Percentiles rank a stretch among this genome's conserved stretches.
These are phyloP conservation scores for Ellobius talpinus DNA, from an alignment of 2,113 vertebrate species.

Conservation along the genomic window DNA sequence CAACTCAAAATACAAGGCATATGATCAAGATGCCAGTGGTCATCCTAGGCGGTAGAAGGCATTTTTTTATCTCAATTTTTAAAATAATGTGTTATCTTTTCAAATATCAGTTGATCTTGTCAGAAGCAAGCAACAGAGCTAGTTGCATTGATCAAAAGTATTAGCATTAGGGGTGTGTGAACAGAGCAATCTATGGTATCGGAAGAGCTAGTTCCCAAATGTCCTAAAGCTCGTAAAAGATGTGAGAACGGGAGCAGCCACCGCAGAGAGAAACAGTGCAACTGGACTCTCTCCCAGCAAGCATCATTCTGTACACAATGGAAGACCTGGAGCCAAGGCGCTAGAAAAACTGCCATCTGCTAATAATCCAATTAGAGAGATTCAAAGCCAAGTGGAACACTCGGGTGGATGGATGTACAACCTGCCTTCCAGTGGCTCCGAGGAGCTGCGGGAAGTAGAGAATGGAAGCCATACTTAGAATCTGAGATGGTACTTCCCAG, in stretches of 20 bases:
- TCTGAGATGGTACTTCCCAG: not conserved
- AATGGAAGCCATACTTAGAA: conserved; percentile 5
- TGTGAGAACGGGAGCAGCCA: not conserved
- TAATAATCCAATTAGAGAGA: conserved; percentile 85
- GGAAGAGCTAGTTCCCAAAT: not conserved
- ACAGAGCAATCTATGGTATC: not conserved
- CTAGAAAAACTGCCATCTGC: conserved; percentile 84
- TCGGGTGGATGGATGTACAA: conserved; percentile 76
- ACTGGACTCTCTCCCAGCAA: not conserved
- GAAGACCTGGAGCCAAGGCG: conserved; percentile 79
- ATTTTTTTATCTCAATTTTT: not conserved
- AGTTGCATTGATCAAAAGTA: not conserved
- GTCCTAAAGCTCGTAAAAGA: not conserved
- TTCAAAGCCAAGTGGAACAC: conserved; percentile 80
- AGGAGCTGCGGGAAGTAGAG: not conserved
- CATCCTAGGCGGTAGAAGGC: not conserved
- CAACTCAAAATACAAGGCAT: not conserved
- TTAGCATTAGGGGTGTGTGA: not conserved
- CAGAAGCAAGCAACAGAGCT: not conserved
- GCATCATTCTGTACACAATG: conserved; percentile 59
- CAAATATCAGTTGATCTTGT: not conserved
- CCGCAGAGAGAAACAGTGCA: not conserved
- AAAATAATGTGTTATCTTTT: not conserved
- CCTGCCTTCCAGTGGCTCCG: conserved; percentile 73
- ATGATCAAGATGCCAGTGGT: not conserved